Conservation (phyloP, 2,888 invertebrate species). For the Drosophila peninsularis region DNA sequence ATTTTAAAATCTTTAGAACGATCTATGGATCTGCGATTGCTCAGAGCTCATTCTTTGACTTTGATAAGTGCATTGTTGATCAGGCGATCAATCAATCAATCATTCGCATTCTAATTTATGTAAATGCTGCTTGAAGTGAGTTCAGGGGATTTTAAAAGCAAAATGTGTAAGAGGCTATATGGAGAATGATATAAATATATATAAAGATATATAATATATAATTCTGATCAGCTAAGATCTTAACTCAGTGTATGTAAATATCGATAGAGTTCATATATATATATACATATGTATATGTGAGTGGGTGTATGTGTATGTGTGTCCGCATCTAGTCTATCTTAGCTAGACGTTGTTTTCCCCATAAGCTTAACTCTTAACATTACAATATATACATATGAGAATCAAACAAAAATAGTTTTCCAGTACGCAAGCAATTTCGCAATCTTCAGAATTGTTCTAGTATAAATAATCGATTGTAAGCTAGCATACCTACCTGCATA, state of each 20-base stretch:
- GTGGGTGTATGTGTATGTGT: not conserved
- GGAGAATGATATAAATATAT: not conserved
- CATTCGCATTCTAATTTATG: not conserved
- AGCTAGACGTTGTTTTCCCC: conserved; percentile 43
- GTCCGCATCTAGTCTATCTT: conserved; percentile 19
- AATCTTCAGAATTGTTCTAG: conserved; percentile 37
- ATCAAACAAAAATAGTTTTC: conserved; percentile 52
- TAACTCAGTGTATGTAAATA: conserved; percentile 2
- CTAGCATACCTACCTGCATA: conserved; percentile 3
- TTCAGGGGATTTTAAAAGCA: no score
- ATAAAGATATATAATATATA: not conserved
- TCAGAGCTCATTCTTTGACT: no score
- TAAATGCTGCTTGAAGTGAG: not conserved
- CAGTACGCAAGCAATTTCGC: conserved; percentile 42
- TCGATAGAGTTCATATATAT: not conserved
- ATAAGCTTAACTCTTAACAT: conserved; percentile 44
- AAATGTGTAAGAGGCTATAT: not conserved
- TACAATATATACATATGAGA: conserved; percentile 45
- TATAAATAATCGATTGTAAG: conserved; percentile 28
- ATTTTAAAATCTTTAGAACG: no score
- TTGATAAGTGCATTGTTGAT: not conserved
- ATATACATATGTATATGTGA: not conserved
- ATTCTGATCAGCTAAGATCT: not conserved
- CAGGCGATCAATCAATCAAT: not conserved
- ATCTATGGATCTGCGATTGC: no score